Evolutionary conservation across 2,113 vertebrate species (phyloP).

Genomic region (cattle (Bos taurus)): DNA sequence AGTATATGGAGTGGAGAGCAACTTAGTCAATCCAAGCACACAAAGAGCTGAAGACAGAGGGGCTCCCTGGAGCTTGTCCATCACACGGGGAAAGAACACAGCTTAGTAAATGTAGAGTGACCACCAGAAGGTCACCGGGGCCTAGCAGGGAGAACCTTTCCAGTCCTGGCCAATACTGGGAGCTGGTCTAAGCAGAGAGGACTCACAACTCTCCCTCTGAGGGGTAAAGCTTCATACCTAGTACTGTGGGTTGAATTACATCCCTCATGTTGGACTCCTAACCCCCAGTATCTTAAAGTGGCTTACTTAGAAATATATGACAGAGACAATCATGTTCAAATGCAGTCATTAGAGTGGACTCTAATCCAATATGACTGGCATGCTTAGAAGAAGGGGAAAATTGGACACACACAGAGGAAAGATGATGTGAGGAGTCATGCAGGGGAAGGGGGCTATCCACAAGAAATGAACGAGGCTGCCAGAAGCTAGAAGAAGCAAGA

Average conservation of each 20-base stretch:
- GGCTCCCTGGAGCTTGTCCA: too few species aligned
- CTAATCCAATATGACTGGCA: not conserved
- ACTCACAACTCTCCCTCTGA: not conserved
- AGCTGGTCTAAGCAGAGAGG: not conserved
- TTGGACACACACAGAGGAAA: not conserved
- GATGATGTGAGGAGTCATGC: accelerated
- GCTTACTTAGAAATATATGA: not conserved
- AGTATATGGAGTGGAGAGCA: not conserved
- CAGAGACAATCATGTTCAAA: not conserved
- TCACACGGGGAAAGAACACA: not conserved
- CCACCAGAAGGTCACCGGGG: not conserved
- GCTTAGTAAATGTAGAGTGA: accelerated
- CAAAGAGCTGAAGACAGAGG: not conserved
- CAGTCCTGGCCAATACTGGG: accelerated
- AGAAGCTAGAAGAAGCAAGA: not conserved
- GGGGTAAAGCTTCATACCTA: not conserved
- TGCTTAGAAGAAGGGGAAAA: not conserved
- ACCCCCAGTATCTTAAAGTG: not conserved
- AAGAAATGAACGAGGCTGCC: not conserved
- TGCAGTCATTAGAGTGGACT: not conserved
- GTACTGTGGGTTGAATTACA: not conserved
- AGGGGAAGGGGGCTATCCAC: not conserved
- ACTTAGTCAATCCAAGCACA: not conserved
- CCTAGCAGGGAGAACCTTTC: too few species aligned
- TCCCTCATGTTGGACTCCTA: not conserved